Evolutionary conservation across 2,797 vertebrate genomes (phyloP), one percentile per base, ranked within the genome.

Genomic region (Siniperca scherzeri): DNA sequence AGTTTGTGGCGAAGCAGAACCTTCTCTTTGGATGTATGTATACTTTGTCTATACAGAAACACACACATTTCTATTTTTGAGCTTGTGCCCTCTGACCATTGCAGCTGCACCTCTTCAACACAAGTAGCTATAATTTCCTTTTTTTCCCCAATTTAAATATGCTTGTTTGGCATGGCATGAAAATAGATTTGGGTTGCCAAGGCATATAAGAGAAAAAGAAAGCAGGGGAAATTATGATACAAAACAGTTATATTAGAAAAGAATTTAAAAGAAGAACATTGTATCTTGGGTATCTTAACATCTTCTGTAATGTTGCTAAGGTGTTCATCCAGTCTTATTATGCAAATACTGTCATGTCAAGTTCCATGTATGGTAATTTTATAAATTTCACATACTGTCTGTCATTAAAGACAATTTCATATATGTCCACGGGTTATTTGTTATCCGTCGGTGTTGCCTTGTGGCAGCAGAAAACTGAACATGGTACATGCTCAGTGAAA

Each of bases 1-100:
- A 62, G 61, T 74, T 79, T 79, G 69, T 74, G 52, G 21, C 60
- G 67, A 71, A 78, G 70, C 81, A 82, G 66, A 73, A 55, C 38
- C 52, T 38, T 48, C 30, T 75, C 9, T 14, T 42, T 55, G 1
- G 30, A 30, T 50, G 55, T 38, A 42, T 44, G 3, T 36, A 30
- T 21, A 57, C 27, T 72, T 62, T 30, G 17, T 59, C 27, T 42
- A 0, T 22, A 66, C 38, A 67, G 33, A 77, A 60, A 64, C 22
- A 76, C 33, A 72, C 40, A 48, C 27, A 50, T 64, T 38, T 66
- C 13, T 70, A 46, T 70, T 61, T 71, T 38, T 72, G 42, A 64
- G 61, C 1, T 25, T 42, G 60, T 61, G 60, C 21, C 25, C 30
- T 82, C 70, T 70, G 70, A 60, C 46, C 30, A 56, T 11, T 56